Evolutionary conservation across 2,888 invertebrate species (phyloP), one percentile per base, ranked within the genome.

Genomic region (Tholera decimalis): DNA sequence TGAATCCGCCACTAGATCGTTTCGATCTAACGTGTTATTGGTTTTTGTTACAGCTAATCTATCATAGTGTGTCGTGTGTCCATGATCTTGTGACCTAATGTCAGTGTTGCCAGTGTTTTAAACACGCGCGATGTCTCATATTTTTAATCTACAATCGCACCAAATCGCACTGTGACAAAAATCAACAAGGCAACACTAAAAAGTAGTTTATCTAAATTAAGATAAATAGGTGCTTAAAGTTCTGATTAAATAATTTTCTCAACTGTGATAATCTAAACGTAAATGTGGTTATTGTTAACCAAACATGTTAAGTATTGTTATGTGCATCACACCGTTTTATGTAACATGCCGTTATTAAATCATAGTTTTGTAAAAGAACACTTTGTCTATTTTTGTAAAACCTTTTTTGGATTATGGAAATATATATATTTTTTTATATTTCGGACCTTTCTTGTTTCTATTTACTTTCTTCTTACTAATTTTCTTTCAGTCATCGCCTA

Each of bases 341-440:
- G 62, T 73, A 71, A 78, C 73, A 63, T 65, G 74, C 59, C 69
- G 65, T 61, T 73, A 84, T 84, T 87, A 86, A 87, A 86, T 71
- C 54, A 70, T 82, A 78, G 69, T 85, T 83, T 71, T 83, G 69
- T 85, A 80, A 80, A 80, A 72, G 20, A 77, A 49, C 41, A 68
- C 33, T 64, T 76, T 80, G 84, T 85, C 85, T 91, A 91, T 90
- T 91, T 91, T 91, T 91, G 87, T 90, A 88, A 83, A 37, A 79
- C 80, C 83, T 85, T 88, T 87, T 89, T 88, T 67, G 80, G 47
- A 73, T 61, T 83, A 58, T 69, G 61, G 73, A 83, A 87, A 88
- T 88, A 89, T 86, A 89, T 78, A 76, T n/a, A n/a, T n/a, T n/a
- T 83, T 82, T 83, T 85, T 83, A 78, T 73, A 75, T 85, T 77